A percentile compares a stretch with the other conserved stretches of the same genome.
Evolutionary conservation across 2,113 vertebrate species (phyloP).

Genomic region (Callocephalon fimbriatum): DNA sequence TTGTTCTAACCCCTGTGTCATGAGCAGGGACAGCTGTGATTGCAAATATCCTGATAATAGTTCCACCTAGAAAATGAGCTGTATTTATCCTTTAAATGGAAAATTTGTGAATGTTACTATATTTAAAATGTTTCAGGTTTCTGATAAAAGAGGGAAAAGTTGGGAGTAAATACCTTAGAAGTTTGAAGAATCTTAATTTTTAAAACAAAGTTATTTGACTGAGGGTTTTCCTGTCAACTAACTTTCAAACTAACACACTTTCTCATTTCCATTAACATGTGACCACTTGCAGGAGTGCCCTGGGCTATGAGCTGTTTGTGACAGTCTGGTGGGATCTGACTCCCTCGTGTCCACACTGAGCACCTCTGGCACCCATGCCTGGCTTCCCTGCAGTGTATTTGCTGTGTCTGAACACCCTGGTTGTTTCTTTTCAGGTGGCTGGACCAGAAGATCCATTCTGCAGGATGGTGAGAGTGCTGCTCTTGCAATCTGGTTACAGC

Average conservation of each 20-base stretch:
- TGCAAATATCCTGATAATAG: not conserved
- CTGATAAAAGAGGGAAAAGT: not conserved
- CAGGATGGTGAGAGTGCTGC: not conserved
- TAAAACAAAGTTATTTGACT: not conserved
- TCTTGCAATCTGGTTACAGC: not conserved
- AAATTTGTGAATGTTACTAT: not conserved
- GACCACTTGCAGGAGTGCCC: not conserved
- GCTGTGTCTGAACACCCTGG: not conserved
- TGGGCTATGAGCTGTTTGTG: not conserved
- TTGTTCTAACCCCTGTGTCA: not conserved
- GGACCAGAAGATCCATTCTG: not conserved
- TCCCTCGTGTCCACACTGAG: rapidly evolving
- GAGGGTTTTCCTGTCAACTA: not conserved
- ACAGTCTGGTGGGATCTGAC: not conserved
- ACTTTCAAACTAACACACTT: not conserved
- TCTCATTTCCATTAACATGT: not conserved
- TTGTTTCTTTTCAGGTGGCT: slow-evolving; percentile 3
- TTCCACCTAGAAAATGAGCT: not conserved
- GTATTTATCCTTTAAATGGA: not conserved
- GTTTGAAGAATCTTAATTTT: not conserved
- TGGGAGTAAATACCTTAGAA: not conserved
- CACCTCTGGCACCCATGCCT: not conserved
- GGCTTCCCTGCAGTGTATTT: not conserved
- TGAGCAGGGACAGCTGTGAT: not conserved
- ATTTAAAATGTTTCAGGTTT: not conserved